phyloP scores from a whole-genome alignment of 2,797 vertebrate species.

The Lates japonicus region DNA sequence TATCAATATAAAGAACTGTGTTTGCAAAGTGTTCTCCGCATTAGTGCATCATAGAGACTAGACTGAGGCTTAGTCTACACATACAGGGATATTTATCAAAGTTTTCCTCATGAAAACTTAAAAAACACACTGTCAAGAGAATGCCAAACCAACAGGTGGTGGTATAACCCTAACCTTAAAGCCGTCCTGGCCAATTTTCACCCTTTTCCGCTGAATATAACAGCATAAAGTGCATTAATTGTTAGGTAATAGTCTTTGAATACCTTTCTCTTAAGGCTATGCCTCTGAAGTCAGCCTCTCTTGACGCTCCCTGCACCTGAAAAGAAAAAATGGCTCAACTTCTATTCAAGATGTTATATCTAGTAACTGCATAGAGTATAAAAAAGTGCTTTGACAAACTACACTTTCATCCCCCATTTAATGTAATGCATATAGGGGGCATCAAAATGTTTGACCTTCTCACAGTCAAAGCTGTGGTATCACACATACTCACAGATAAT shows the following conservation, averaged over 20 bases:
- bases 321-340: slow-evolving; percentile 15
- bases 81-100: too few species aligned
- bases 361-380: background rate
- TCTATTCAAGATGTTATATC: background rate
- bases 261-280: slow-evolving; percentile 20
- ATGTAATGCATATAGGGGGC: background rate
- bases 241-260: background rate
- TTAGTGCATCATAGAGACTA: slow-evolving; percentile 1
- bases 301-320: slow-evolving; percentile 58
- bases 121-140: too few species aligned
- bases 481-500: background rate
- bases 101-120: too few species aligned
- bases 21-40: slow-evolving; percentile 34
- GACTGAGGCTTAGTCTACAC: background rate
- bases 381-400: background rate
- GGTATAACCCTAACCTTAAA: too few species aligned
- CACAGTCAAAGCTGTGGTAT: background rate
- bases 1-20: slow-evolving; percentile 30
- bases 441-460: background rate
- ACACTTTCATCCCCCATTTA: background rate
- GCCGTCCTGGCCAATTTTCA: too few species aligned
- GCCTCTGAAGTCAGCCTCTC: slow-evolving; percentile 69
- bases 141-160: too few species aligned
- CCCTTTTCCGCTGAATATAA: background rate
- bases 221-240: slow-evolving; percentile 27